phyloP scores from a whole-genome alignment of 2,113 vertebrate species.

The Callithrix jacchus region DNA sequence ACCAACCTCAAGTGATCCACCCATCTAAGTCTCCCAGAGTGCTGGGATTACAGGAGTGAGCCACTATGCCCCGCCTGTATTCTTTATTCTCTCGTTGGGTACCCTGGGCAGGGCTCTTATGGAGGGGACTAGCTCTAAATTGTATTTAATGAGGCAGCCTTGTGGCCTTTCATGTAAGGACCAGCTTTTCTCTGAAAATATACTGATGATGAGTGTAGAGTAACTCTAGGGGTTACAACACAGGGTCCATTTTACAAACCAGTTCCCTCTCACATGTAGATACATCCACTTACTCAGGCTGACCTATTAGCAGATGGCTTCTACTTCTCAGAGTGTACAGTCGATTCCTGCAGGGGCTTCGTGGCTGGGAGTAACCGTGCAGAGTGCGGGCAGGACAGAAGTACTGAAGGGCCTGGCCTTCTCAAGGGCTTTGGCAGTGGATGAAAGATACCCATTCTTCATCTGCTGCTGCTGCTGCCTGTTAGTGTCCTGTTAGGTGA shows the following conservation, averaged over 20 bases:
- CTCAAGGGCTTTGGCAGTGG: background rate
- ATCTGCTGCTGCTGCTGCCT: background rate
- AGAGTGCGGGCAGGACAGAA: background rate
- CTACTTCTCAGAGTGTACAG: background rate
- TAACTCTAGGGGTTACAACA: background rate
- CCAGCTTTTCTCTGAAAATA: conserved; percentile 8
- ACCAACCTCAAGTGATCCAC: background rate
- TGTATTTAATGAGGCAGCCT: background rate
- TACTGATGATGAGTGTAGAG: background rate
- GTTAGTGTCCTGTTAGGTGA: background rate
- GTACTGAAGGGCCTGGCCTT: background rate
- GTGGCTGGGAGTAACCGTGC: background rate
- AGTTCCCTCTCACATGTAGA: background rate
- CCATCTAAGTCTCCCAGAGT: background rate
- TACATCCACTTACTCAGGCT: background rate
- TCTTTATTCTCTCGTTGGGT: background rate
- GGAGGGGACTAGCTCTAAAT: background rate
- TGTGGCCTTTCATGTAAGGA: background rate
- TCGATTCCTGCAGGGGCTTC: background rate
- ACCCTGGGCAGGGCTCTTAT: background rate
- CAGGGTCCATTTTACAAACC: background rate
- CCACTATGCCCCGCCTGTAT: background rate
- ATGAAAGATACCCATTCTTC: background rate
- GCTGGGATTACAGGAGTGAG: background rate
- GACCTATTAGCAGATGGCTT: background rate